Evolutionary conservation across 2,888 invertebrate genomes (phyloP), one percentile per base, ranked within the genome.

Genomic region (Noctua comes): DNA sequence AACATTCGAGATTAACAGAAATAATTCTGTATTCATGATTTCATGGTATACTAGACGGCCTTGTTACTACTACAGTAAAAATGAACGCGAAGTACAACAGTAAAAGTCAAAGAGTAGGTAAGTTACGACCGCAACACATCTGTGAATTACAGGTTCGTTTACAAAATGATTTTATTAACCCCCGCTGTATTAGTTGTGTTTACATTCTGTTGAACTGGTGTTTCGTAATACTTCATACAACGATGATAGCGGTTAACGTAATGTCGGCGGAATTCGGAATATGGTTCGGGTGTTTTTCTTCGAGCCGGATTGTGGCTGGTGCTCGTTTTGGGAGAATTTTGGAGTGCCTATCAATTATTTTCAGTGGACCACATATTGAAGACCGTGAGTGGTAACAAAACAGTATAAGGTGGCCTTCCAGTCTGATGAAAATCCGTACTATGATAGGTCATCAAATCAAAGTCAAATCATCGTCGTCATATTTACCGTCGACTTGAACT

Each of bases 161-260:
- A 89, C 93, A 90, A 92, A 95, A 95, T 95, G 94, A 95, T 95
- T 96, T 96, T 95, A 95, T 95, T 95, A 94, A 95, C 95, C 94
- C 88, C 93, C 91, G 90, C 87, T 90, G 91, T 73, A 92, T 92
- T 89, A 90, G 88, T 85, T 83, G 82, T 95, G 94, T 95, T 95
- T 95, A 94, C 89, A 86, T 90, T 90, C 43, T 86, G 88, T 88
- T 86, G 86, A 87, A 88, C 86, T 81, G 89, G 86, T 74, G 91
- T 94, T 93, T 93, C 92, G 90, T 93, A 93, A 93, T 92, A 90
- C 86, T 91, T 91, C 89, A 90, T 91, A 86, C 76, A 87, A 71
- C 83, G 86, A 88, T 90, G 88, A 90, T 89, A 88, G 86, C 62
- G 71, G 85, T 77, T 62, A 76, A 65, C 70, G 84, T 73, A 79